These are phyloP conservation scores for Cuniculus paca DNA, from an alignment of 2,797 vertebrate genomes.

Conservation along the genomic window DNA sequence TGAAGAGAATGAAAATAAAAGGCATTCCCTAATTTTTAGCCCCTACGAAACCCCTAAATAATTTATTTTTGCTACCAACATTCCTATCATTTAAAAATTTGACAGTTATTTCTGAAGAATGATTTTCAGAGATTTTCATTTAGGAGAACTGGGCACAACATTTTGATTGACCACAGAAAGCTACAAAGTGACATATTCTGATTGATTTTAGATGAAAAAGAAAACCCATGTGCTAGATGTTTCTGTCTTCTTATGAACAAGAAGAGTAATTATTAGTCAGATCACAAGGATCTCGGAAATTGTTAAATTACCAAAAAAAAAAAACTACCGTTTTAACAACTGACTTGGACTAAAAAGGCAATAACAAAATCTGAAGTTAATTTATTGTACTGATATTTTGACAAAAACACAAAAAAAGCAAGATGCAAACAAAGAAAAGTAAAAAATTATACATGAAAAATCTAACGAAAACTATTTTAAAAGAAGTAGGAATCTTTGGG, in stretches of 20 bases:
- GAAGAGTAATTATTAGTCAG: slow-evolving; percentile 70
- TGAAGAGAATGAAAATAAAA: not conserved
- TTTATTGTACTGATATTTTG: slow-evolving; percentile 41
- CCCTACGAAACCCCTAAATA: slow-evolving; percentile 65
- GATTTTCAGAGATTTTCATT: slow-evolving; percentile 73
- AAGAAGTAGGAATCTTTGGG: not conserved
- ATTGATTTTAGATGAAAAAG: slow-evolving; percentile 73
- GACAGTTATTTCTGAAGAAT: slow-evolving; percentile 71
- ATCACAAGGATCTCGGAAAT: slow-evolving; percentile 44
- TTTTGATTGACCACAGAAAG: slow-evolving; percentile 77
- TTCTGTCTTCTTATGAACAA: slow-evolving; percentile 62
- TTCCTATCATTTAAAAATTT: slow-evolving; percentile 71
- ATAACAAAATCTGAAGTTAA: slow-evolving; percentile 51
- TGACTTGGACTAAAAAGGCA: slow-evolving; percentile 49
- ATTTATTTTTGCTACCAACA: slow-evolving; percentile 68
- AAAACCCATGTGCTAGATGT: slow-evolving; percentile 67
- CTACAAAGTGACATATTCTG: slow-evolving; percentile 66
- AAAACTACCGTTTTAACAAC: not conserved
- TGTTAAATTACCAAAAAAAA: slow-evolving; percentile 44
- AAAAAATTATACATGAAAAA: slow-evolving; percentile 25
- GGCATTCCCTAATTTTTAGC: slow-evolving; percentile 61
- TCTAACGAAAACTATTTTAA: not conserved
- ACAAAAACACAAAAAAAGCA: slow-evolving; percentile 44
- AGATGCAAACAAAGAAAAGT: slow-evolving; percentile 24
- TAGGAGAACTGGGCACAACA: slow-evolving; percentile 63